Percentiles rank a stretch among this genome's conserved stretches.
Evolutionary conservation across 1,140 invertebrate species (phyloP).

Genomic region (Potamilus streckersoni): DNA sequence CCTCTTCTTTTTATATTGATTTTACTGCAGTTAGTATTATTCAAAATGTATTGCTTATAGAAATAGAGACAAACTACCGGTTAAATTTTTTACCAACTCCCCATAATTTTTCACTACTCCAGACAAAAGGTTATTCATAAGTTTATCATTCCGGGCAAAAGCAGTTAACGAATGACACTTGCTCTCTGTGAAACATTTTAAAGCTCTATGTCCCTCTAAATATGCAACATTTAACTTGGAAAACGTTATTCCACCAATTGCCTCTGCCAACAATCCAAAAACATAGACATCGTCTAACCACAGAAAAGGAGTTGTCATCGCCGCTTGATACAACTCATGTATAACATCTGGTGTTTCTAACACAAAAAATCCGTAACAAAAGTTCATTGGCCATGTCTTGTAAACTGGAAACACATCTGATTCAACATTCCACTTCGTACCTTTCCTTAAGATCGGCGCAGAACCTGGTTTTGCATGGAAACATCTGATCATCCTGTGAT

Average conservation of each 20-base stretch:
- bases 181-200: constrained; percentile 18
- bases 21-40: too few species aligned
- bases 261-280: constrained; percentile 59
- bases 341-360: constrained; percentile 65
- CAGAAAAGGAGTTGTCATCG: constrained; percentile 56
- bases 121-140: constrained; percentile 29
- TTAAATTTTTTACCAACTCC: constrained; percentile 1
- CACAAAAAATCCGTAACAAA: constrained; percentile 67
- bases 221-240: constrained; percentile 9
- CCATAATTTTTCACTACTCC: constrained; percentile 18
- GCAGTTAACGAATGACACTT: constrained; percentile 12
- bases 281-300: constrained; percentile 69
- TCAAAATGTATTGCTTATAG: too few species aligned
- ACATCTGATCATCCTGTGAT: constrained; percentile 23
- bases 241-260: constrained; percentile 33
- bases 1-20: too few species aligned
- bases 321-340: constrained; percentile 54
- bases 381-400: constrained; percentile 46
- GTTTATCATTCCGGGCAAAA: constrained; percentile 20
- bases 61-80: too few species aligned
- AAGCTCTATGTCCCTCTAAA: constrained; percentile 20
- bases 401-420: constrained; percentile 41
- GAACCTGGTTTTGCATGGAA: constrained; percentile 29
- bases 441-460: constrained; percentile 38
- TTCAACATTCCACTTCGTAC: constrained; percentile 54